A percentile compares a stretch with the other conserved stretches of the same genome.
Evolutionary conservation across 2,797 vertebrate genomes (phyloP).

Genomic region (Xenops minutus): DNA sequence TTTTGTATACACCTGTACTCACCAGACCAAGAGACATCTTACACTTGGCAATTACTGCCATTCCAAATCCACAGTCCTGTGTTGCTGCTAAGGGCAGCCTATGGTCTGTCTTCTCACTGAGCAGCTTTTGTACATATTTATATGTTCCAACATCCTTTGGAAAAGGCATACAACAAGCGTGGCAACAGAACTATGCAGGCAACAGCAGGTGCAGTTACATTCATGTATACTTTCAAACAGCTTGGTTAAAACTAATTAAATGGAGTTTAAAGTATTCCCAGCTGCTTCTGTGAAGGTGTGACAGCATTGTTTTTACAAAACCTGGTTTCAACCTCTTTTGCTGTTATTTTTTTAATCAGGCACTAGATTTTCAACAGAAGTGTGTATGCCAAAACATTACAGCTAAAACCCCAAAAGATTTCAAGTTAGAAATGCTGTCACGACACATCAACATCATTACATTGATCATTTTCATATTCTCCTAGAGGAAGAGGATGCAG

Average conservation of each 20-base stretch:
- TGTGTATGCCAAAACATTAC: not conserved
- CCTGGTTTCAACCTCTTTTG: not conserved
- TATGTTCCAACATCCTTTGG: not conserved
- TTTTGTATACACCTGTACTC: not conserved
- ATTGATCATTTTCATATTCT: not conserved
- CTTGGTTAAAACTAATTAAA: not conserved
- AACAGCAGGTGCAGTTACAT: not conserved
- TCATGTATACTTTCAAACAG: not conserved
- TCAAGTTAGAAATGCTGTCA: not conserved
- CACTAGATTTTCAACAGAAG: not conserved
- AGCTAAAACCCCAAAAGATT: not conserved
- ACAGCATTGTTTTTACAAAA: not conserved
- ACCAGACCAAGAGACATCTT: not conserved
- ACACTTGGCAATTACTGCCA: not conserved
- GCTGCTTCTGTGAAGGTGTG: not conserved
- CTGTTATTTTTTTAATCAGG: not conserved
- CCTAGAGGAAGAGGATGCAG: not conserved
- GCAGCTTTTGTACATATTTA: not conserved
- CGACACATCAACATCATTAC: not conserved
- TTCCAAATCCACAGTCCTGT: fast-evolving
- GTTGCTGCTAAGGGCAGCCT: not conserved
- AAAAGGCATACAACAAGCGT: not conserved
- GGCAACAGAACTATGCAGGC: not conserved
- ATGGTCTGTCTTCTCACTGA: not conserved
- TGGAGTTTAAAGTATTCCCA: not conserved